Percentiles rank a stretch among this genome's conserved stretches.
These are phyloP conservation scores for Petrophora chlorosata DNA, from an alignment of 2,888 invertebrate genomes.

Conservation along the genomic window DNA sequence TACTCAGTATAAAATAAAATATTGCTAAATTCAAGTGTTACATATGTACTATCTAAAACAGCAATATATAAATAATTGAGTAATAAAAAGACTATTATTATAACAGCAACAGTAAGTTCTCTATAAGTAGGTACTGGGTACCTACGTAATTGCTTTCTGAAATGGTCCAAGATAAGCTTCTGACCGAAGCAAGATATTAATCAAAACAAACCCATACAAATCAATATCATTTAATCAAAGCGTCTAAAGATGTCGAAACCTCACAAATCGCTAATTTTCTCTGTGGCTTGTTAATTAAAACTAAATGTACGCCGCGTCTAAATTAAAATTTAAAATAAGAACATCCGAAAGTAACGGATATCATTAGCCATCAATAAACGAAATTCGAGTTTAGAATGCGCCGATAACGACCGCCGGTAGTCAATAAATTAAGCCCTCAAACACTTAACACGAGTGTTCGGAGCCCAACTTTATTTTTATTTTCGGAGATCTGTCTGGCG, in stretches of 20 bases:
- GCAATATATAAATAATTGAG: too few relatives aligned
- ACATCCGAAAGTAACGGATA: constrained; percentile 34
- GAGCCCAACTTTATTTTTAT: constrained; percentile 33
- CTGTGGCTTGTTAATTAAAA: constrained; percentile 16
- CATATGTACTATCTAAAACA: too few relatives aligned
- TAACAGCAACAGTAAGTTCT: too few relatives aligned
- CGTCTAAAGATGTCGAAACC: background rate
- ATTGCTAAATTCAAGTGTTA: too few relatives aligned
- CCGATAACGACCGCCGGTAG: constrained; percentile 44
- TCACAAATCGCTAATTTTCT: background rate
- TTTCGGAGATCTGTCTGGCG: constrained; percentile 25
- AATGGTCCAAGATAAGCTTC: too few relatives aligned
- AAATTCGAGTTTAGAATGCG: constrained; percentile 49
- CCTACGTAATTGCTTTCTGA: too few relatives aligned
- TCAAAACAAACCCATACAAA: too few relatives aligned
- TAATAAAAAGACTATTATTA: too few relatives aligned
- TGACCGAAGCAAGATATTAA: too few relatives aligned
- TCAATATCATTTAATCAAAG: too few relatives aligned
- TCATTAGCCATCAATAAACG: constrained; percentile 41
- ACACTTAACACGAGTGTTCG: constrained; percentile 52
- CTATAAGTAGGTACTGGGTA: too few relatives aligned
- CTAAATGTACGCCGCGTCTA: constrained; percentile 12
- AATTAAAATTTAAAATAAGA: constrained; percentile 33
- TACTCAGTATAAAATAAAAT: too few relatives aligned
- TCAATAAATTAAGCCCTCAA: constrained; percentile 62